Evolutionary conservation across 2,797 vertebrate species (phyloP).

Genomic region (Mus spretus): DNA sequence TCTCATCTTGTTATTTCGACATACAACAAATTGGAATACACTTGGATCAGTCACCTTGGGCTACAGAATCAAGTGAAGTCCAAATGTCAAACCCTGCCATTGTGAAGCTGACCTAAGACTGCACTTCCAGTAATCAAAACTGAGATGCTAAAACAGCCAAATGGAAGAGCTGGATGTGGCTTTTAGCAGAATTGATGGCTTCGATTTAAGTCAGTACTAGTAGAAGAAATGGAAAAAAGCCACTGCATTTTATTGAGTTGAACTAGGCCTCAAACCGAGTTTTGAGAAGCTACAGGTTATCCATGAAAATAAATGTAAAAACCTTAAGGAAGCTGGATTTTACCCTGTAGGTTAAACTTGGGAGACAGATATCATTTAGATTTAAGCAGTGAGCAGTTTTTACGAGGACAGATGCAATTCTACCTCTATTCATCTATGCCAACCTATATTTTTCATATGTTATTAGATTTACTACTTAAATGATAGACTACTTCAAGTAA

Average conservation of each 20-base stretch:
- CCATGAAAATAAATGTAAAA: conserved; percentile 41
- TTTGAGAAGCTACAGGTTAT: conserved; percentile 24
- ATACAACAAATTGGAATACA: conserved; percentile 36
- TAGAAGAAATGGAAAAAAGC: conserved; percentile 1
- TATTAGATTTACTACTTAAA: neutral
- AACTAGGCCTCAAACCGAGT: conserved; percentile 25
- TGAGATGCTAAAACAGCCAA: conserved; percentile 64
- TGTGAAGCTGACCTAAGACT: neutral
- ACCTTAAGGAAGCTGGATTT: neutral
- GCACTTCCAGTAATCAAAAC: conserved; percentile 68
- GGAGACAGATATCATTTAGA: neutral
- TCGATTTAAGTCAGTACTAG: conserved; percentile 52
- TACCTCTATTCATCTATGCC: neutral
- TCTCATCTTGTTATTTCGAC: conserved; percentile 46
- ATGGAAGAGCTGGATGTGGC: conserved; percentile 21
- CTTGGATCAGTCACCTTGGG: conserved; percentile 58
- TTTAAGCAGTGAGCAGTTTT: neutral
- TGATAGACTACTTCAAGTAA: neutral
- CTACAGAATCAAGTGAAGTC: conserved; percentile 53
- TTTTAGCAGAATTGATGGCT: conserved; percentile 35
- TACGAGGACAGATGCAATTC: neutral
- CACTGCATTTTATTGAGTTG: conserved; percentile 40
- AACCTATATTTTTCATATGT: neutral
- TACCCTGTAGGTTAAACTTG: neutral
- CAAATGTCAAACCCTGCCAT: conserved; percentile 50